Evolutionary conservation across 2,113 vertebrate species (phyloP).

Genomic region (Petromus typicus): DNA sequence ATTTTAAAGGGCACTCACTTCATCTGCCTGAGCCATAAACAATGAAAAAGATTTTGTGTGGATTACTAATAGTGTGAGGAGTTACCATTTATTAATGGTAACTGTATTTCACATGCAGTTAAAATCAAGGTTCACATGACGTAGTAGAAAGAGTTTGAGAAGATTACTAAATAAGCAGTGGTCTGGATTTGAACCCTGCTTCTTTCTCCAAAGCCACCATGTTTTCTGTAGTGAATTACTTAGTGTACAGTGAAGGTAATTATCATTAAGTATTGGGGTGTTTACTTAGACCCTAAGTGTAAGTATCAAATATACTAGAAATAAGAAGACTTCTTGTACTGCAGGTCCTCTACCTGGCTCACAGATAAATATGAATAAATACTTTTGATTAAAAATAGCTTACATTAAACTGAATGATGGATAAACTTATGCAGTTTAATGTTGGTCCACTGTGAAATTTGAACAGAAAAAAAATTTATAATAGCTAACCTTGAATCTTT

Average conservation of each 20-base stretch:
- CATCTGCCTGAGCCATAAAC: not conserved
- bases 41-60: constrained; percentile 36
- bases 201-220: not conserved
- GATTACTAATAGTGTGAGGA: not conserved
- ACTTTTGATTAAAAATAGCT: not conserved
- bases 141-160: not conserved
- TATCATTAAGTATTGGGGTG: not conserved
- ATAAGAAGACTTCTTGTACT: not conserved
- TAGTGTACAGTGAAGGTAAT: not conserved
- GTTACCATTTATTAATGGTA: not conserved
- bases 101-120: constrained; percentile 6
- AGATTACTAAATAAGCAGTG: not conserved
- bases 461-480: not conserved
- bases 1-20: constrained; percentile 19
- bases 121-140: not conserved
- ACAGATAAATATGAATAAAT: not conserved
- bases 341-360: too few relatives aligned
- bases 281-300: not conserved
- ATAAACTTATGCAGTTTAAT: not conserved
- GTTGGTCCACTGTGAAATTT: not conserved
- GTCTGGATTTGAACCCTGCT: not conserved
- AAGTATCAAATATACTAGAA: not conserved
- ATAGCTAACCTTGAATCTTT: not conserved
- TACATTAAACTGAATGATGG: not conserved
- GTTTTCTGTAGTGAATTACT: not conserved